A percentile compares a stretch with the other conserved stretches of the same genome.
Conservation (phyloP, 2,113 vertebrate species). For the Sylvia atricapilla region DNA sequence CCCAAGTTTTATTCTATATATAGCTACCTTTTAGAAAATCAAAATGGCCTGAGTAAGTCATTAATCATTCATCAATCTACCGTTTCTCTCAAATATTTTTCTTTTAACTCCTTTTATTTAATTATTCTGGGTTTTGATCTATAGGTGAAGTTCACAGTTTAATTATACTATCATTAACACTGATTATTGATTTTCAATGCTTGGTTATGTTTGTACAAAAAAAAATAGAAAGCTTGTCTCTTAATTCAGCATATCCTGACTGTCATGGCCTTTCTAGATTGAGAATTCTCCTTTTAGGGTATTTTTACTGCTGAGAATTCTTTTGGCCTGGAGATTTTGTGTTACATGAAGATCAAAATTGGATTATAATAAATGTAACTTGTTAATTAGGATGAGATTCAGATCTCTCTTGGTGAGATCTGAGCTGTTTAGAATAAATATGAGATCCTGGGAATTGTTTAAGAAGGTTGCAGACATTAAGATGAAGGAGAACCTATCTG, state of each 20-base stretch:
- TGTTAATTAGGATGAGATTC: conserved; percentile 12
- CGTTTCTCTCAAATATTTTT: background rate
- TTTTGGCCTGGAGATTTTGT: conserved; percentile 1
- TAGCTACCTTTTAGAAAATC: background rate
- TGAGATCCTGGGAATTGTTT: background rate
- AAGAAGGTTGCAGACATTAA: background rate
- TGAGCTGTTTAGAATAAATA: background rate
- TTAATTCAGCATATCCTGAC: background rate
- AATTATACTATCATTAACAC: background rate
- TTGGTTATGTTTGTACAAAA: background rate
- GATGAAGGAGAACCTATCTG: background rate
- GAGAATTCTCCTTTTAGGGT: background rate
- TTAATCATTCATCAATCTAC: background rate
- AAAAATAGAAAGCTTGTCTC: background rate
- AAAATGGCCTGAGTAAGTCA: background rate
- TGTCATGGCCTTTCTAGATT: background rate
- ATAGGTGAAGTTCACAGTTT: conserved; percentile 9
- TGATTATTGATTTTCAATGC: conserved; percentile 33
- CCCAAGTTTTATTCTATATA: background rate
- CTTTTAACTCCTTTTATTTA: conserved; percentile 10
- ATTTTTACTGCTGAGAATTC: conserved; percentile 10
- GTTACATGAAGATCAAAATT: background rate
- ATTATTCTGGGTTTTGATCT: background rate
- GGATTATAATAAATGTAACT: background rate
- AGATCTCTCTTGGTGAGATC: background rate